phyloP scores from a whole-genome alignment of 2,888 invertebrate species.

The Scaptomyza flava region DNA sequence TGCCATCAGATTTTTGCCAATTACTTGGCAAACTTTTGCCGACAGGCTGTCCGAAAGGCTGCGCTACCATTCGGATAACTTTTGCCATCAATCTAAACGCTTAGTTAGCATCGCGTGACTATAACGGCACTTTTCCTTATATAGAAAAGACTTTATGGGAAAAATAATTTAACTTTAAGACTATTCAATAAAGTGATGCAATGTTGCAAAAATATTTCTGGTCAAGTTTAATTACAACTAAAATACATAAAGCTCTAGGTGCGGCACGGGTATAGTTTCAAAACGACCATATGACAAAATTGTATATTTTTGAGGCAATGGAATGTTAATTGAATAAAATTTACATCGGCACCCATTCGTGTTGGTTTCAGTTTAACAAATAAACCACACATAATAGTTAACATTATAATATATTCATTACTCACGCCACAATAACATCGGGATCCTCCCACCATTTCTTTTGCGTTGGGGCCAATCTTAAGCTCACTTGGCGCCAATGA shows the following conservation, averaged over 20 bases:
- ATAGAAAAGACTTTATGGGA: slow-evolving; percentile 5
- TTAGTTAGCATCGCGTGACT: slow-evolving; percentile 75
- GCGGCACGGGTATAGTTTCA: slow-evolving; percentile 35
- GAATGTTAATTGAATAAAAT: slow-evolving; percentile 57
- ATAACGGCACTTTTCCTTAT: slow-evolving; percentile 1
- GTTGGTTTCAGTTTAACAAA: slow-evolving; percentile 20
- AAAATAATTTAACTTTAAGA: background rate
- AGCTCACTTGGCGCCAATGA: slow-evolving; percentile 77
- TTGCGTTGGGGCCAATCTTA: slow-evolving; percentile 74
- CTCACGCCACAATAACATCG: slow-evolving; percentile 84
- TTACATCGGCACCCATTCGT: background rate
- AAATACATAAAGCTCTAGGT: slow-evolving; percentile 34
- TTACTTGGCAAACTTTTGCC: slow-evolving; percentile 67
- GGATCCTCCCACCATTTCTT: slow-evolving; percentile 84
- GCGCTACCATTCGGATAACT: slow-evolving; percentile 15
- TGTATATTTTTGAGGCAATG: slow-evolving; percentile 41
- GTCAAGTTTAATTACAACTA: background rate
- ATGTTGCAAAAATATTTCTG: slow-evolving; percentile 11
- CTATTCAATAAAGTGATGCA: slow-evolving; percentile 28
- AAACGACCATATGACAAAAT: slow-evolving; percentile 38
- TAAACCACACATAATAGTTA: slow-evolving; percentile 9
- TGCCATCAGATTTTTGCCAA: slow-evolving; percentile 54
- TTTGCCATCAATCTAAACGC: slow-evolving; percentile 59
- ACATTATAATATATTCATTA: slow-evolving; percentile 40
- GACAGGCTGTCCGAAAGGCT: slow-evolving; percentile 49